Percentiles rank a stretch among this genome's conserved stretches.
These are phyloP conservation scores for Eurosta solidaginis DNA, from an alignment of 1,140 invertebrate genomes.

Conservation along the genomic window DNA sequence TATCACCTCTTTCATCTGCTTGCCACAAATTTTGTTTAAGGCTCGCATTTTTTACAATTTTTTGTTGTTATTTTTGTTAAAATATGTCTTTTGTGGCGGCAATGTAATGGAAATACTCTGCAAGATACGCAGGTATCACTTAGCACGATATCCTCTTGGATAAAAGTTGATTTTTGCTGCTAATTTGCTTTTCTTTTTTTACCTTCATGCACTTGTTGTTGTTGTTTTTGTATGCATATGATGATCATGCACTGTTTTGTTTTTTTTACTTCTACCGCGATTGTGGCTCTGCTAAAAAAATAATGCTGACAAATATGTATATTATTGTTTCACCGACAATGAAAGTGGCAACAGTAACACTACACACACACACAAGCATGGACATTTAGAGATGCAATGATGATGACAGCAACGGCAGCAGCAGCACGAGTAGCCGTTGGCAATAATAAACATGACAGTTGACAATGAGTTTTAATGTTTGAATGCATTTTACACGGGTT, in stretches of 20 bases:
- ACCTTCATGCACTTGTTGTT: not conserved
- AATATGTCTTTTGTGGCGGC: not conserved
- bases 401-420: not conserved
- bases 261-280: not conserved
- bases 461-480: constrained; percentile 27
- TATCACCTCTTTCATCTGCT: constrained; percentile 35
- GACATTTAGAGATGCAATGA: not conserved
- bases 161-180: not conserved
- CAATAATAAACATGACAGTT: constrained; percentile 28
- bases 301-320: constrained; percentile 10
- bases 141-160: constrained; percentile 23
- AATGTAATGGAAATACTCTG: too few species aligned
- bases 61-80: not conserved
- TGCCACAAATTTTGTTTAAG: constrained; percentile 31
- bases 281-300: not conserved
- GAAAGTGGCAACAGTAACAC: constrained; percentile 13
- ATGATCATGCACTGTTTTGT: too few species aligned
- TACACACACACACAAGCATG: not conserved
- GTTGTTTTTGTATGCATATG: not conserved
- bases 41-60: not conserved
- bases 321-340: not conserved
- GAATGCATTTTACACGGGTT: constrained; percentile 9
- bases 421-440: not conserved
- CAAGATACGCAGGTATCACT: constrained; percentile 12
- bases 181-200: not conserved